Conservation (phyloP, 2,113 vertebrate species). For the Charina bottae region DNA sequence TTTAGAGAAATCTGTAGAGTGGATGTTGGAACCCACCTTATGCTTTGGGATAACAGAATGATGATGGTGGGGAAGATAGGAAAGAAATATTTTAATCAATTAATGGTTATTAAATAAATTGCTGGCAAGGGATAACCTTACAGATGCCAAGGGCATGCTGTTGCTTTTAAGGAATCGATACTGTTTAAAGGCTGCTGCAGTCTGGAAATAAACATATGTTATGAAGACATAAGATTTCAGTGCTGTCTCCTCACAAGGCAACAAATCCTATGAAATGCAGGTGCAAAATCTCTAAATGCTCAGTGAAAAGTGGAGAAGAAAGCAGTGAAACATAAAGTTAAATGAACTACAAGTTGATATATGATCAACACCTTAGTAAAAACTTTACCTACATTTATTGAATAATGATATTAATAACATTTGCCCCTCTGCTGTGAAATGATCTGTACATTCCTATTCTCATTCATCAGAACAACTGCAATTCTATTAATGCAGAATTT, state of each 20-base stretch:
- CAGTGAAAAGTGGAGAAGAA: neutral
- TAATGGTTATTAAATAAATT: neutral
- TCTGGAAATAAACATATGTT: neutral
- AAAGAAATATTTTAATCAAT: neutral
- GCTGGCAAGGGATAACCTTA: neutral
- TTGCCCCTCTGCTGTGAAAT: neutral
- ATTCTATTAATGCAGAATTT: neutral
- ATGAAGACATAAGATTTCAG: neutral
- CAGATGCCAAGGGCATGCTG: neutral
- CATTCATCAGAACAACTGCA: neutral
- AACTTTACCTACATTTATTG: neutral
- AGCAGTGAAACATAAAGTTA: neutral
- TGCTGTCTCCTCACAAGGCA: neutral
- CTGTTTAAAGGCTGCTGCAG: neutral
- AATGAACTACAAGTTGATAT: neutral
- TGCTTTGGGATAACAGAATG: neutral
- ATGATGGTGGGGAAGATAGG: no score
- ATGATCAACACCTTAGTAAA: neutral
- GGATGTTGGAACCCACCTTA: neutral
- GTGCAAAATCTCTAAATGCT: neutral
- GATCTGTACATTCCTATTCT: neutral
- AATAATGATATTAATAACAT: slow-evolving; percentile 4
- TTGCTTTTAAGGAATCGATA: neutral
- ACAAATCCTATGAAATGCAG: neutral
- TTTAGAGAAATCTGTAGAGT: neutral